A percentile compares a stretch with the other conserved stretches of the same genome.
phyloP scores from a whole-genome alignment of 1,140 invertebrate genomes.

The Pseudomyrmex concolor region DNA sequence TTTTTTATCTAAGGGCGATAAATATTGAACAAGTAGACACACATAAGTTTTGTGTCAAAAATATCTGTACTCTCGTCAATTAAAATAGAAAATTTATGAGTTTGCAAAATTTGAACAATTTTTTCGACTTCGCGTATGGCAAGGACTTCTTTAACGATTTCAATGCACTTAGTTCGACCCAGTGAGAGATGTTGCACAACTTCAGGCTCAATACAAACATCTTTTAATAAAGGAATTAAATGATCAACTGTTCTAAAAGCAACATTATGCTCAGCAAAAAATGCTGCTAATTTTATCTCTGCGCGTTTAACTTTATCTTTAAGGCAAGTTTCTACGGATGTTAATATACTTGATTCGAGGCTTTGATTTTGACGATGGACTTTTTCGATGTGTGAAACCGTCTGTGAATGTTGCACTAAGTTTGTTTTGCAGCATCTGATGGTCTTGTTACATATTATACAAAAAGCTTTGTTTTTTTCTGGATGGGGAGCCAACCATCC shows the following conservation, averaged over 20 bases:
- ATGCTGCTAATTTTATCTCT: no score
- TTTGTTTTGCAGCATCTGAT: background rate
- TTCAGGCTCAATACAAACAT: background rate
- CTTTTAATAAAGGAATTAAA: no score
- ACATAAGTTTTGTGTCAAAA: background rate
- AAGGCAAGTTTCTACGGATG: no score
- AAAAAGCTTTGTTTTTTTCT: no score
- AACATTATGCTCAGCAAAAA: no score
- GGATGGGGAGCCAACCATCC: no score
- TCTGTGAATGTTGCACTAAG: background rate
- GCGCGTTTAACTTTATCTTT: no score
- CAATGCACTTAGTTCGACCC: background rate
- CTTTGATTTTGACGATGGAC: background rate
- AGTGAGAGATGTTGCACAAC: background rate
- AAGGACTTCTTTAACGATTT: no score
- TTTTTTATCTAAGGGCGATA: background rate
- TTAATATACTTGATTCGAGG: no score
- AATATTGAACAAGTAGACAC: background rate
- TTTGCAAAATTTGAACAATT: background rate
- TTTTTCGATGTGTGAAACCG: background rate
- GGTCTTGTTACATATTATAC: no score
- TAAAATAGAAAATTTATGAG: background rate
- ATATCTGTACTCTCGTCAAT: conserved; percentile 1
- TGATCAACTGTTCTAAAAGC: no score
- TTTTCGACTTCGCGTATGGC: background rate